Conservation (phyloP, 1,140 invertebrate species). For the Zaprionus vittiger region DNA sequence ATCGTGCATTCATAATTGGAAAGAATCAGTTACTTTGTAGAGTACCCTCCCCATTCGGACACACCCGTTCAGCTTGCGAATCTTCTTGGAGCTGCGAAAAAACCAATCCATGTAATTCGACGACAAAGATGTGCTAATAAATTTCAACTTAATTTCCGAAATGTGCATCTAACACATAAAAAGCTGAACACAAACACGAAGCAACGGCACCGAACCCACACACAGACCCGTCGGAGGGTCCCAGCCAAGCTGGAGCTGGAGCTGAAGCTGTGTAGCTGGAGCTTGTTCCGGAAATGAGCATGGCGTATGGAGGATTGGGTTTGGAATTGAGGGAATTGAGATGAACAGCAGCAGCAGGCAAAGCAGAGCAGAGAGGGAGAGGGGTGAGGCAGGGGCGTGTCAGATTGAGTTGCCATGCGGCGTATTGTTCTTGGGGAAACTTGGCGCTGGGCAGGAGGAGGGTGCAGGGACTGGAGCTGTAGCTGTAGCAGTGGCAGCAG, state of each 20-base stretch:
- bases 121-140: slow-evolving; percentile 82
- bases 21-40: background rate
- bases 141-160: slow-evolving; percentile 82
- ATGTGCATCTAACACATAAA: slow-evolving; percentile 82
- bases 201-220: background rate
- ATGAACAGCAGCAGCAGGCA: background rate
- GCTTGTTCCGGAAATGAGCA: slow-evolving; percentile 48
- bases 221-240: background rate
- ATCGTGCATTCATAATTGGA: background rate
- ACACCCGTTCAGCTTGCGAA: background rate
- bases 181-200: slow-evolving; percentile 46
- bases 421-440: slow-evolving; percentile 48
- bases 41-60: background rate
- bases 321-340: background rate
- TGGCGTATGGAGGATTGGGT: slow-evolving; percentile 35
- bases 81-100: slow-evolving; percentile 58
- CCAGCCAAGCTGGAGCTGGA: background rate
- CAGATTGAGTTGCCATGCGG: slow-evolving; percentile 53
- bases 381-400: slow-evolving; percentile 10
- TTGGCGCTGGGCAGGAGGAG: background rate
- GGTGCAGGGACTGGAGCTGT: background rate
- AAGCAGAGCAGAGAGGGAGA: background rate
- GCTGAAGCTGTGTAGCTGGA: background rate
- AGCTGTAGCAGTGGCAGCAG: slow-evolving; percentile 34
- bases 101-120: slow-evolving; percentile 71